Evolutionary conservation across 2,888 invertebrate species (phyloP).

Genomic region (Leucoptera coffeella): DNA sequence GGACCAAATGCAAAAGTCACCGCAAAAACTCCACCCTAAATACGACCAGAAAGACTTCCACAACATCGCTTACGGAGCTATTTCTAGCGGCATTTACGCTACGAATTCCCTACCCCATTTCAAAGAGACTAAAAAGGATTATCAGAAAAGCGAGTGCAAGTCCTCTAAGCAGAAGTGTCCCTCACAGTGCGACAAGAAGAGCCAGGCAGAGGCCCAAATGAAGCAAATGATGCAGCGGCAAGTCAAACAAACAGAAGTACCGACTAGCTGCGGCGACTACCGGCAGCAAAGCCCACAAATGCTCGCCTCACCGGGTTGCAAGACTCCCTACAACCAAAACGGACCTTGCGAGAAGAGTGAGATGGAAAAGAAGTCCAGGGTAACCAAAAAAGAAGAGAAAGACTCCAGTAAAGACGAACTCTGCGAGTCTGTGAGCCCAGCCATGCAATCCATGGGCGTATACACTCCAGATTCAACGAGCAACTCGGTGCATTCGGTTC

Average conservation of each 20-base stretch:
- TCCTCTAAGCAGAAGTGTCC: conserved; percentile 39
- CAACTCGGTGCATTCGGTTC: conserved; percentile 75
- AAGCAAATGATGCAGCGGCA: conserved; percentile 28
- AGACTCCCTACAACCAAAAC: conserved; percentile 26
- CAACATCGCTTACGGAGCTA: conserved; percentile 36
- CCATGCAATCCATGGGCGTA: conserved; percentile 75
- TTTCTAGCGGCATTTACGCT: conserved; percentile 32
- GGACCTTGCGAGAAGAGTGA: conserved; percentile 35
- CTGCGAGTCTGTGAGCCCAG: conserved; percentile 46
- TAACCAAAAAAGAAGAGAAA: conserved; percentile 38
- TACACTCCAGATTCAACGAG: conserved; percentile 82
- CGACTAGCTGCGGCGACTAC: conserved; percentile 29
- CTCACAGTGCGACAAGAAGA: conserved; percentile 41
- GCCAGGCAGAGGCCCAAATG: conserved; percentile 25
- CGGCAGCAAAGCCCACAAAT: conserved; percentile 32
- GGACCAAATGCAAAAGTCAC: conserved; percentile 55
- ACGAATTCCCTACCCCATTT: conserved; percentile 33
- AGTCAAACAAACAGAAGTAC: conserved; percentile 23
- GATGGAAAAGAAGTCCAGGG: conserved; percentile 38
- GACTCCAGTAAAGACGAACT: conserved; percentile 33
- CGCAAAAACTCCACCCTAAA: conserved; percentile 51
- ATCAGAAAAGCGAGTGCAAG: conserved; percentile 36
- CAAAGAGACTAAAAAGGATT: conserved; percentile 28
- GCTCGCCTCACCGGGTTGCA: conserved; percentile 28
- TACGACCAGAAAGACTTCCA: conserved; percentile 44